phyloP scores from a whole-genome alignment of 2,797 vertebrate genomes.

The Sandelia bainsii region DNA sequence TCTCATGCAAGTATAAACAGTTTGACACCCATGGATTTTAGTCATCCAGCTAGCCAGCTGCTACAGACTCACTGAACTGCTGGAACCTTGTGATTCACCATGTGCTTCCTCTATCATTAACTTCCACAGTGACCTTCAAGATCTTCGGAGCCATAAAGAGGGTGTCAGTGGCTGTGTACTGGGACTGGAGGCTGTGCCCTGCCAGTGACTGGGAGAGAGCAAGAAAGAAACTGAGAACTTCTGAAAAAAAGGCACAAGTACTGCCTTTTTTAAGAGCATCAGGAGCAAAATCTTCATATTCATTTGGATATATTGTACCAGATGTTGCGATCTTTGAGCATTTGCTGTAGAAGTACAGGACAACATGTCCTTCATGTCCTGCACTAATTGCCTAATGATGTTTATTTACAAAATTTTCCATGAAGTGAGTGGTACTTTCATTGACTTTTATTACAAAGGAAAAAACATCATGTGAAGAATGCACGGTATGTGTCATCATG shows the following conservation, averaged over 20 bases:
- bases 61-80: slow-evolving; percentile 24
- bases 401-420: slow-evolving; percentile 47
- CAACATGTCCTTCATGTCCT: slow-evolving; percentile 10
- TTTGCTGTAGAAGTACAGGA: slow-evolving; percentile 7
- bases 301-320: slow-evolving; percentile 14
- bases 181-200: slow-evolving; percentile 16
- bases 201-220: background rate
- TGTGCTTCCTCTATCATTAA: slow-evolving; percentile 65
- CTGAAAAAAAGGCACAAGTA: background rate
- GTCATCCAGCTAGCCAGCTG: slow-evolving; percentile 27
- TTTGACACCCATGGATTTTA: slow-evolving; percentile 3
- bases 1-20: background rate
- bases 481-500: slow-evolving; percentile 24
- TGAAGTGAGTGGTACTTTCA: slow-evolving; percentile 33
- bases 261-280: background rate
- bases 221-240: background rate
- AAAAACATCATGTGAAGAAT: slow-evolving; percentile 25
- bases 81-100: slow-evolving; percentile 47
- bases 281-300: slow-evolving; percentile 4
- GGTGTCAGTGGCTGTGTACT: slow-evolving; percentile 27
- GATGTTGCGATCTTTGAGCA: slow-evolving; percentile 28
- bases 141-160: slow-evolving; percentile 47
- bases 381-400: slow-evolving; percentile 43
- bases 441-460: slow-evolving; percentile 36
- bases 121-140: slow-evolving; percentile 45